These are phyloP conservation scores for Aegithalos caudatus DNA, from an alignment of 2,113 vertebrate species.

Conservation along the genomic window DNA sequence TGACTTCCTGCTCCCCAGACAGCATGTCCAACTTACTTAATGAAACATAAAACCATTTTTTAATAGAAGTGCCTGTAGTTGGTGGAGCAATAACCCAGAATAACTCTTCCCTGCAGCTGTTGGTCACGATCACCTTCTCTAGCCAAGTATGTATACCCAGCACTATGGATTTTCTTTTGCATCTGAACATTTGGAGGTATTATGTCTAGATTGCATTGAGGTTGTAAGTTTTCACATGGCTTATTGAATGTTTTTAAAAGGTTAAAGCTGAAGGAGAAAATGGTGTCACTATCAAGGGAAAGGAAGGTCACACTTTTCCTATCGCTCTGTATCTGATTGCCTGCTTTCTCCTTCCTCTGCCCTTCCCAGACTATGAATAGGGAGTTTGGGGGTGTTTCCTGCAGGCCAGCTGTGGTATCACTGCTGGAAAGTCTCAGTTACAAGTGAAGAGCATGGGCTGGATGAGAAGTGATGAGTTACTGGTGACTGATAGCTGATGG, in stretches of 20 bases:
- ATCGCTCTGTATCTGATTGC: background rate
- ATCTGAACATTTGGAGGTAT: background rate
- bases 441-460: background rate
- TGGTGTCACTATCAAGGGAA: background rate
- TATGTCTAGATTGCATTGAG: background rate
- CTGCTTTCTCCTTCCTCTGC: slow-evolving; percentile 2
- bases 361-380: background rate
- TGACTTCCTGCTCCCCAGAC: background rate
- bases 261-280: slow-evolving; percentile 16
- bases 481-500: slow-evolving; percentile 11
- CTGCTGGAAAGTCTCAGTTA: background rate
- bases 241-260: background rate
- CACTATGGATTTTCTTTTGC: background rate
- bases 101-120: background rate
- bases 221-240: background rate
- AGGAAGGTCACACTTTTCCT: slow-evolving; percentile 36
- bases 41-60: background rate
- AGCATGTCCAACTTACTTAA: background rate
- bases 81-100: background rate
- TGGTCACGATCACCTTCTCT: rapidly evolving
- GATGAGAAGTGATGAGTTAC: background rate
- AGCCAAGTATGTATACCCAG: background rate
- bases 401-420: background rate
- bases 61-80: background rate
- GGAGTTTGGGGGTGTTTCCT: slow-evolving; percentile 41